A percentile compares a stretch with the other conserved stretches of the same genome.
Evolutionary conservation across 23 tunicate genomes (phyloP).

Genomic region (Ciona savignyi): DNA sequence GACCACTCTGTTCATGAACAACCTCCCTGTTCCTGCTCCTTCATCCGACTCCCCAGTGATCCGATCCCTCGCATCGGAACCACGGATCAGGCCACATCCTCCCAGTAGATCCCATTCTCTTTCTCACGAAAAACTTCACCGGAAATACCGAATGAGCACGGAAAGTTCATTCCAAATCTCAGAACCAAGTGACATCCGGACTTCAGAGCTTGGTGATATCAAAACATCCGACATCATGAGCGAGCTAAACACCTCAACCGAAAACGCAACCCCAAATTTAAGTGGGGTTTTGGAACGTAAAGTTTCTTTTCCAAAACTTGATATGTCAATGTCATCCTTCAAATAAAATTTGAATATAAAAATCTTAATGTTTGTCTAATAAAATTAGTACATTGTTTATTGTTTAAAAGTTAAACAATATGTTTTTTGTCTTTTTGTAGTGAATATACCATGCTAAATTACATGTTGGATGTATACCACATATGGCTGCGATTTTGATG

Average conservation of each 20-base stretch:
- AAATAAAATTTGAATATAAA: too few species aligned
- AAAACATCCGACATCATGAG: slow-evolving; percentile 58
- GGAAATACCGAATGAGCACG: slow-evolving; percentile 33
- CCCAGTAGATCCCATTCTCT: slow-evolving; percentile 38
- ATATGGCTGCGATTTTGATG: too few species aligned
- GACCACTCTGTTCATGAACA: slow-evolving; percentile 1
- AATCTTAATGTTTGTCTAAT: too few species aligned
- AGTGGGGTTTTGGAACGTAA: not conserved
- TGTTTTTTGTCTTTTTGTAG: too few species aligned
- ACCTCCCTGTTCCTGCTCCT: slow-evolving; percentile 46
- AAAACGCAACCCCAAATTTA: not conserved
- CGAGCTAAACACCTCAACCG: slow-evolving; percentile 42
- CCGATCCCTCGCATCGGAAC: slow-evolving; percentile 51
- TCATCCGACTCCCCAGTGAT: slow-evolving; percentile 75
- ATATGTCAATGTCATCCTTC: too few species aligned
- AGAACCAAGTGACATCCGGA: slow-evolving; percentile 42
- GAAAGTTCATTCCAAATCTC: slow-evolving; percentile 50
- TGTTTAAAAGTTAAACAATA: too few species aligned
- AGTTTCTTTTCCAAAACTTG: slow-evolving; percentile 4
- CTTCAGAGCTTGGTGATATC: slow-evolving; percentile 63
- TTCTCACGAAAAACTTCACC: slow-evolving; percentile 17
- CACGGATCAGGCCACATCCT: slow-evolving; percentile 30
- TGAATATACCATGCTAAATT: too few species aligned
- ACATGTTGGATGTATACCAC: too few species aligned
- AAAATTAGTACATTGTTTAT: too few species aligned